Percentiles rank a stretch among this genome's conserved stretches.
Conservation (phyloP, 1,140 invertebrate species). For the Anoplophora glabripennis region DNA sequence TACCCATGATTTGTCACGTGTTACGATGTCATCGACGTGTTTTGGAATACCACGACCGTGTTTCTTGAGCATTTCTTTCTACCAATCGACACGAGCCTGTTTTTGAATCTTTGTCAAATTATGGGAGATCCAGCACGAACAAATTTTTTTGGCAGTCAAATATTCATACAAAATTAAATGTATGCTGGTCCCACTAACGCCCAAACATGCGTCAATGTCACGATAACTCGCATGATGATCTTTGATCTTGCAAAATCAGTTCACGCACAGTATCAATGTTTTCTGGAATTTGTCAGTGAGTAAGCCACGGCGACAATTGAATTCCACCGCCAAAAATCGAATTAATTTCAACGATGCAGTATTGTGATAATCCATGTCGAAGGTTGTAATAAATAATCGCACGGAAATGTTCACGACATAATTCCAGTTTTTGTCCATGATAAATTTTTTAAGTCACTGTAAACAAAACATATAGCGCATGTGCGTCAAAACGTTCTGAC, state of each 20-base stretch:
- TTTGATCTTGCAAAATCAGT: background rate
- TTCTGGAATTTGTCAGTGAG: too few species aligned
- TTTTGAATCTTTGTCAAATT: background rate
- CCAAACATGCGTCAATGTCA: background rate
- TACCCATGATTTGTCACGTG: constrained; percentile 21
- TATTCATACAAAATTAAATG: background rate
- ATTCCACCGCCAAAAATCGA: too few species aligned
- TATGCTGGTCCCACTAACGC: background rate
- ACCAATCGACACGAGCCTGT: background rate
- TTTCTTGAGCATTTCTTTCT: background rate
- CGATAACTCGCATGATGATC: background rate
- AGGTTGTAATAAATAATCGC: background rate
- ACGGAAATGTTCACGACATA: background rate
- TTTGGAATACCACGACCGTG: background rate
- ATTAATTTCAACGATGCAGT: background rate
- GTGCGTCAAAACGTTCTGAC: background rate
- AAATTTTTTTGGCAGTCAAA: background rate
- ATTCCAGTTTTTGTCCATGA: background rate
- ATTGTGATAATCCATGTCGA: constrained; percentile 2
- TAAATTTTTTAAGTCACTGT: background rate
- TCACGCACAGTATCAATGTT: background rate
- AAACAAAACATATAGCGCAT: background rate
- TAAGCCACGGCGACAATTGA: too few species aligned
- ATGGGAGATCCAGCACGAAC: background rate
- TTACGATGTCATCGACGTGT: background rate